These are phyloP conservation scores for Notolepis coatsorum DNA, from an alignment of 2,797 vertebrate genomes.

Conservation along the genomic window DNA sequence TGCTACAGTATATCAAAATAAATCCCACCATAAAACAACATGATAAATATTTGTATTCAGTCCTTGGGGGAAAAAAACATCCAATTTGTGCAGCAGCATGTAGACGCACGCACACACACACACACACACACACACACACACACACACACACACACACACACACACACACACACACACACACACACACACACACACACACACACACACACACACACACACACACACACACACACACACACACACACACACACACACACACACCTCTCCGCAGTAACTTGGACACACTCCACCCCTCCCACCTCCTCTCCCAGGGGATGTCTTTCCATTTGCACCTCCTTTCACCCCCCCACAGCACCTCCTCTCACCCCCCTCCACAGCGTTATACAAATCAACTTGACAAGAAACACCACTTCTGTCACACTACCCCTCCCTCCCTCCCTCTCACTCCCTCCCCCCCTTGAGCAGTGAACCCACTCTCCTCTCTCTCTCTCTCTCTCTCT, in stretches of 20 bases:
- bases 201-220: too few relatives aligned
- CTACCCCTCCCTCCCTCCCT: background rate
- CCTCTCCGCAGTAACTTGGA: slow-evolving; percentile 25
- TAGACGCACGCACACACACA: too few relatives aligned
- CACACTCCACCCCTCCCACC: slow-evolving; percentile 34
- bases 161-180: too few relatives aligned
- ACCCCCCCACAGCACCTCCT: slow-evolving; percentile 28
- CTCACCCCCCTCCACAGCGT: slow-evolving; percentile 31
- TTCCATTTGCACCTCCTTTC: slow-evolving; percentile 82
- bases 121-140: too few relatives aligned
- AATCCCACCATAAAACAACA: too few relatives aligned
- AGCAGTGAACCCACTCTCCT: slow-evolving; percentile 28
- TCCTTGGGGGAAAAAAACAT: too few relatives aligned
- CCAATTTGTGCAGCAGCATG: too few relatives aligned
- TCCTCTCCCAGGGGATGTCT: slow-evolving; percentile 71
- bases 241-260: slow-evolving; percentile 6
- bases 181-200: too few relatives aligned
- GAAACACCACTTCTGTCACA: slow-evolving; percentile 62
- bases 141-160: too few relatives aligned
- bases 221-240: too few relatives aligned
- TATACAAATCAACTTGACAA: slow-evolving; percentile 70
- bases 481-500: background rate
- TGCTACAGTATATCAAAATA: too few relatives aligned
- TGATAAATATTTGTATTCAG: too few relatives aligned
- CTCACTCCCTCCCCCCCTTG: background rate